Conservation (phyloP, 2,113 vertebrate genomes). For the Monopterus albus region DNA sequence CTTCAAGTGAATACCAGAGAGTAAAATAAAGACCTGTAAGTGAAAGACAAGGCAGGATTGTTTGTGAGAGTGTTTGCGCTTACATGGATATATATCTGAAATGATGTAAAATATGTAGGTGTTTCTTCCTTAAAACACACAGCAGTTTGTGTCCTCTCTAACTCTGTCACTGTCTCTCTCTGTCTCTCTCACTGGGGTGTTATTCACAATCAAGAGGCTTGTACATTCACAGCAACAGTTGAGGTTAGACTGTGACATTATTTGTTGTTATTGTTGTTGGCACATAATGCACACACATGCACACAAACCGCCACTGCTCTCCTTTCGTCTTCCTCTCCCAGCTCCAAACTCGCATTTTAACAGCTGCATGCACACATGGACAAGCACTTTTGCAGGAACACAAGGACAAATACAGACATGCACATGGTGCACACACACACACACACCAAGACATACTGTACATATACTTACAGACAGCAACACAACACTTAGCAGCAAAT, state of each 20-base stretch:
- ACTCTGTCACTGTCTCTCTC: too few relatives aligned
- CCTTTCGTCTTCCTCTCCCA: slow-evolving; percentile 16
- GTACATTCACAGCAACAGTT: slow-evolving; percentile 51
- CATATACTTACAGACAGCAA: background rate
- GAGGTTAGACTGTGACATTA: slow-evolving; percentile 55
- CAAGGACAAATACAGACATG: slow-evolving; percentile 31
- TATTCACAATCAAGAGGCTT: slow-evolving; percentile 53
- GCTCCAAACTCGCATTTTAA: background rate
- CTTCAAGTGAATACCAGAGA: too few relatives aligned
- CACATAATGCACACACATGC: slow-evolving; percentile 3
- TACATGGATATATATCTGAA: background rate
- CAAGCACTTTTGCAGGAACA: slow-evolving; percentile 16
- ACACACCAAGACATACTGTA: background rate
- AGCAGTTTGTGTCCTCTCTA: too few relatives aligned
- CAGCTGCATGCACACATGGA: background rate
- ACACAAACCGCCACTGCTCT: slow-evolving; percentile 13
- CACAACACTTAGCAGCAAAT: background rate
- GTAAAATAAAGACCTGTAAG: too few relatives aligned
- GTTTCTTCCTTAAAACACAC: slow-evolving; percentile 27
- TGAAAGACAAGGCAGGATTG: too few relatives aligned
- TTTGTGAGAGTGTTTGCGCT: background rate
- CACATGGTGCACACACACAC: slow-evolving; percentile 2
- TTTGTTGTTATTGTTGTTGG: slow-evolving; percentile 67
- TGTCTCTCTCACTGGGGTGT: slow-evolving; percentile 22
- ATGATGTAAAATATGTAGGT: background rate